Percentiles rank a stretch among this genome's conserved stretches.
These are phyloP conservation scores for Homarus americanus DNA, from an alignment of 1,140 invertebrate genomes.

Conservation along the genomic window DNA sequence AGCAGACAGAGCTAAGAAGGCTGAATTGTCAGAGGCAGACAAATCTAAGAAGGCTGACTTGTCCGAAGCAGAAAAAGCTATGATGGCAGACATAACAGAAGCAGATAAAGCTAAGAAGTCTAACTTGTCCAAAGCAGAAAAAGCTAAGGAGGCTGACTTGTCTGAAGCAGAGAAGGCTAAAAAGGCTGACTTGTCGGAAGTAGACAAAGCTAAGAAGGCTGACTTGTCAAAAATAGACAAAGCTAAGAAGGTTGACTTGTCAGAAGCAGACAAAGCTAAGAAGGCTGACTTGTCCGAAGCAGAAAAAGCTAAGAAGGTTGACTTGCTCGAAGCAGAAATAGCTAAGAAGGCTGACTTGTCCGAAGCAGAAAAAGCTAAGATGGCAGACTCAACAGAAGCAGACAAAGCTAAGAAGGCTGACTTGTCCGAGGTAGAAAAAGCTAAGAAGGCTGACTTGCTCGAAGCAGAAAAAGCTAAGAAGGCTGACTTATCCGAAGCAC, in stretches of 20 bases:
- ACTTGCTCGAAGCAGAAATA: neutral
- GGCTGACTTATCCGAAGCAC: neutral
- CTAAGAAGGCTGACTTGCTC: too few relatives aligned
- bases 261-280: neutral
- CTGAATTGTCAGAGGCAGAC: neutral
- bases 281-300: too few relatives aligned
- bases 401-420: neutral
- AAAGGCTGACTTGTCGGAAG: neutral
- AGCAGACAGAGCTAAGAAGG: neutral
- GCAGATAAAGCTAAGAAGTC: neutral
- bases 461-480: conserved; percentile 12
- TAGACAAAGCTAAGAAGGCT: conserved; percentile 19
- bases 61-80: too few relatives aligned
- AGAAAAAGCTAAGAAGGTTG: neutral
- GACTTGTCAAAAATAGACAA: neutral
- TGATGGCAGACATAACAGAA: neutral
- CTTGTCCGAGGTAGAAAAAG: too few relatives aligned
- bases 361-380: neutral
- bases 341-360: neutral
- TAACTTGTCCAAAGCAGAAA: too few relatives aligned
- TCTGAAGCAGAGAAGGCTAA: neutral
- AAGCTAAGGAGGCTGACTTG: too few relatives aligned
- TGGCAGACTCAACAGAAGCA: neutral
- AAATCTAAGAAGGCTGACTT: neutral
- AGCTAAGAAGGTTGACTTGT: neutral